Percentiles rank a stretch among this genome's conserved stretches.
phyloP scores from a whole-genome alignment of 2,888 invertebrate species.

The Drosophila infuscata region DNA sequence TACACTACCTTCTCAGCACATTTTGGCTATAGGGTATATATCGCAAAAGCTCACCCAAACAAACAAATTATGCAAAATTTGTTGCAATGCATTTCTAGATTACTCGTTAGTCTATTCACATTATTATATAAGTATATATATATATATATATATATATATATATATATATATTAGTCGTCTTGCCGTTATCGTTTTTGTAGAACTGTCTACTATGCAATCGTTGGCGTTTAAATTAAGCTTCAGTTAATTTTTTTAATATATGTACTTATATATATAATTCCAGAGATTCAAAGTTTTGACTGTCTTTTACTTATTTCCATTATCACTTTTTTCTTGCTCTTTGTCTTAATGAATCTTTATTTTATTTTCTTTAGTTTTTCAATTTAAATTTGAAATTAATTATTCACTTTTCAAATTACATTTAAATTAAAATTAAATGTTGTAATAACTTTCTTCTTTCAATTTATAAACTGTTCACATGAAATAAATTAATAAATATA shows the following conservation, averaged over 20 bases:
- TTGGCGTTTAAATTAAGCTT: background rate
- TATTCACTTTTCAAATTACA: too few species aligned
- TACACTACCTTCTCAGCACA: background rate
- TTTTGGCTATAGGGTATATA: background rate
- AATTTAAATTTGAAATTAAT: too few species aligned
- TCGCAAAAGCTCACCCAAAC: background rate
- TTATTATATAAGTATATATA: background rate
- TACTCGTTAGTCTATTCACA: slow-evolving; percentile 5
- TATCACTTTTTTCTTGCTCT: background rate
- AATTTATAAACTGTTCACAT: too few species aligned
- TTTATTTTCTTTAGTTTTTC: too few species aligned
- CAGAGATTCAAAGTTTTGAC: background rate
- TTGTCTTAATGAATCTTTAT: background rate
- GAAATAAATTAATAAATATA: too few species aligned
- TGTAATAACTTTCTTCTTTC: too few species aligned
- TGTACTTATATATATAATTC: background rate
- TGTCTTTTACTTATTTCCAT: background rate
- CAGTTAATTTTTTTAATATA: background rate
- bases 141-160: background rate
- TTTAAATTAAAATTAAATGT: too few species aligned
- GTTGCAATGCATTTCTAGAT: slow-evolving; percentile 21
- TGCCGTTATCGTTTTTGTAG: background rate
- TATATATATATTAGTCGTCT: background rate
- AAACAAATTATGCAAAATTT: slow-evolving; percentile 20
- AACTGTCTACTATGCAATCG: background rate